A percentile compares a stretch with the other conserved stretches of the same genome.
Conservation (phyloP, 1,140 invertebrate genomes). For the Eulimnadia texana region DNA sequence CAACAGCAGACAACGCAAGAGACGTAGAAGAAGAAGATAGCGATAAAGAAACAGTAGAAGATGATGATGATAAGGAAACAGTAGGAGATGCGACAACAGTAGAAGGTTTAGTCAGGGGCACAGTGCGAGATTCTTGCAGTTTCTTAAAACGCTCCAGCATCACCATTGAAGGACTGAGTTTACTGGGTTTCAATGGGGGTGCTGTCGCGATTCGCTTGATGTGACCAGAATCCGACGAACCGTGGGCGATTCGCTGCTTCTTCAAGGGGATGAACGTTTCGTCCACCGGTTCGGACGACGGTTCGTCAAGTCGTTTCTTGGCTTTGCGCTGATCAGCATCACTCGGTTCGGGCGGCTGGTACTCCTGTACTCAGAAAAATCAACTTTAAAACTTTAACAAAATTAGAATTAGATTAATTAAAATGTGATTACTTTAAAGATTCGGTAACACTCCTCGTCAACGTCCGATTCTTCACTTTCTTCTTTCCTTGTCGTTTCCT, state of each 20-base stretch:
- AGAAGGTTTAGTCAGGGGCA: conserved; percentile 10
- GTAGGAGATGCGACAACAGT: neutral
- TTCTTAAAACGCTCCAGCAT: conserved; percentile 22
- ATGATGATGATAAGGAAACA: neutral
- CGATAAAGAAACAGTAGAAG: neutral
- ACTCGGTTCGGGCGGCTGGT: neutral
- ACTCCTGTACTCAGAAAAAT: conserved; percentile 2
- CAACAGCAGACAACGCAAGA: neutral
- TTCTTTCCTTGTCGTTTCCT: conserved; percentile 1
- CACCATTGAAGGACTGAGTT: conserved; percentile 17
- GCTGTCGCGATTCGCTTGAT: no score
- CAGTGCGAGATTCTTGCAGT: conserved; percentile 17
- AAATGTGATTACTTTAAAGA: conserved; percentile 10
- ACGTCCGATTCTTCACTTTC: conserved; percentile 7
- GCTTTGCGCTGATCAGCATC: neutral
- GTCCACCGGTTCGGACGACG: neutral
- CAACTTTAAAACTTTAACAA: neutral
- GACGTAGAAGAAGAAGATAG: neutral
- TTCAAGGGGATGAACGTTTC: conserved; percentile 6
- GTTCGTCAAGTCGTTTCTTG: neutral
- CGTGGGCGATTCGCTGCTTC: conserved; percentile 19
- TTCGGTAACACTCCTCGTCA: conserved; percentile 13
- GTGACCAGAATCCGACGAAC: neutral
- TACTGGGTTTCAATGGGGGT: conserved; percentile 12
- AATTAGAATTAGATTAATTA: neutral